Percentiles rank a stretch among this genome's conserved stretches.
Evolutionary conservation across 1,140 invertebrate species (phyloP).

Genomic region (Pseudomyrmex flavicornis): DNA sequence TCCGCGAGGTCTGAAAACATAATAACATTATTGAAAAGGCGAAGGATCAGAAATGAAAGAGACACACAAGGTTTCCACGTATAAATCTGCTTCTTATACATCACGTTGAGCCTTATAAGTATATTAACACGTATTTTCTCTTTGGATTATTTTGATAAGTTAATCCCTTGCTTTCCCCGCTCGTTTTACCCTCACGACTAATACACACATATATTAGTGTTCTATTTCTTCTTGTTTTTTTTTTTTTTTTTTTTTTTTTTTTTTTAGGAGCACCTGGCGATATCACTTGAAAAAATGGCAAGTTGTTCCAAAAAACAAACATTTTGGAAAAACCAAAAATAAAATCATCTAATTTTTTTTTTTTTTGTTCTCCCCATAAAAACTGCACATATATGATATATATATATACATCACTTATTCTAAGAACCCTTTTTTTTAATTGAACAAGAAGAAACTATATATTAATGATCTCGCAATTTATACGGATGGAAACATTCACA

Average conservation of each 20-base stretch:
- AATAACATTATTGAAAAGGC: neutral
- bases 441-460: neutral
- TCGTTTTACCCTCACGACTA: conserved; percentile 5
- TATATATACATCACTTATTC: conserved; percentile 5
- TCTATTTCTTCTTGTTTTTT: neutral
- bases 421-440: neutral
- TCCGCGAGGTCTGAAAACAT: no score
- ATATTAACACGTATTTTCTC: conserved; percentile 81
- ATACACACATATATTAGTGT: conserved; percentile 1
- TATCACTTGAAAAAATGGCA: conserved; percentile 36
- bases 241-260: neutral
- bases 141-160: conserved; percentile 71
- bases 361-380: neutral
- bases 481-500: conserved; percentile 33
- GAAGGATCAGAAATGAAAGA: conserved; percentile 59
- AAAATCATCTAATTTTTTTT: neutral
- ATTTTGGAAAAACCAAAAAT: conserved; percentile 13
- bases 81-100: conserved; percentile 84
- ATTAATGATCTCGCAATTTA: conserved; percentile 10
- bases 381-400: neutral
- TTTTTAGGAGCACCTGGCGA: conserved; percentile 23
- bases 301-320: neutral
- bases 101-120: conserved; percentile 82
- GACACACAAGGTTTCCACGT: conserved; percentile 67
- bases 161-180: conserved; percentile 51